A percentile compares a stretch with the other conserved stretches of the same genome.
Conservation (phyloP, 2,797 vertebrate genomes). For the Chloroceryle amazona region DNA sequence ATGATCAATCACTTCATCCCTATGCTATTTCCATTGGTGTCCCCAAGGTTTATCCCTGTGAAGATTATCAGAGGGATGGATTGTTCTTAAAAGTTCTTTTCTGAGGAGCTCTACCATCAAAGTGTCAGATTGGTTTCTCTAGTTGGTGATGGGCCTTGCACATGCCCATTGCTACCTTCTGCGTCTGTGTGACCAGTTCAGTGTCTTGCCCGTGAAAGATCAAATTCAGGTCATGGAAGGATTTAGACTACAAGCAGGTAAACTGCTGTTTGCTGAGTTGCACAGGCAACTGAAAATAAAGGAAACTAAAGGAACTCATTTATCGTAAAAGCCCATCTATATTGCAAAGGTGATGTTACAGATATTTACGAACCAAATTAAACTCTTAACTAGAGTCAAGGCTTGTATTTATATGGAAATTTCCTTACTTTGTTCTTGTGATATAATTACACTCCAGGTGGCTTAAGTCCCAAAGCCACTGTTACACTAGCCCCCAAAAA, state of each 20-base stretch:
- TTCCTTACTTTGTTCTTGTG: background rate
- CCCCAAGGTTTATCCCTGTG: background rate
- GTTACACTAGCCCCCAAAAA: background rate
- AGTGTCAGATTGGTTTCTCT: background rate
- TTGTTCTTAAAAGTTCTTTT: background rate
- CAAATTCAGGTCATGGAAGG: background rate
- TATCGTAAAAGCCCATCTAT: background rate
- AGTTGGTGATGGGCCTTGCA: background rate
- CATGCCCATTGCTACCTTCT: fast-evolving
- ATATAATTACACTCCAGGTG: background rate
- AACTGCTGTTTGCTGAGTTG: background rate
- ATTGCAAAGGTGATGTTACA: background rate
- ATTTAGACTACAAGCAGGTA: background rate
- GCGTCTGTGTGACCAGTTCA: background rate
- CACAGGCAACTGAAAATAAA: background rate
- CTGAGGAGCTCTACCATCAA: background rate
- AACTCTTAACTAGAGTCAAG: background rate
- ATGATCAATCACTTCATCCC: background rate
- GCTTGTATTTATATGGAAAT: background rate
- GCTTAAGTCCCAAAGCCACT: background rate
- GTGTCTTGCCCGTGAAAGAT: background rate
- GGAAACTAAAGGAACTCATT: background rate
- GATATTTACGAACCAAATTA: background rate
- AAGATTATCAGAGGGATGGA: background rate
- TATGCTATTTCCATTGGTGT: background rate